These are phyloP conservation scores for Synergus itoensis DNA, from an alignment of 2,888 invertebrate species.

Conservation along the genomic window DNA sequence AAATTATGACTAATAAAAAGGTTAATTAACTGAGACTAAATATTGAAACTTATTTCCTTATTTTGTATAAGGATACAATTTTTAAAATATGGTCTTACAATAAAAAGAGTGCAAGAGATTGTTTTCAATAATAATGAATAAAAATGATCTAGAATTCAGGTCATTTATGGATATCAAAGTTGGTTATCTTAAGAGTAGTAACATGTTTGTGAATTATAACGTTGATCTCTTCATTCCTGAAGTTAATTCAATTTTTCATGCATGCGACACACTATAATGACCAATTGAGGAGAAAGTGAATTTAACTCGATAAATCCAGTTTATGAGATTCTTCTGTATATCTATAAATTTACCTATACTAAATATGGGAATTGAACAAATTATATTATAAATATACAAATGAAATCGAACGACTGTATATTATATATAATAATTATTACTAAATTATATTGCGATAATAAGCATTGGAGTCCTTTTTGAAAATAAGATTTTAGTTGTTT, in stretches of 20 bases:
- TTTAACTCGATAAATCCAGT: conserved; percentile 23
- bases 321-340: neutral
- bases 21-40: too few species aligned
- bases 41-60: too few species aligned
- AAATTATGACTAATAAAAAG: neutral
- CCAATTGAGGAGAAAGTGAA: neutral
- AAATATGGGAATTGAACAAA: too few species aligned
- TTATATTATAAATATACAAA: too few species aligned
- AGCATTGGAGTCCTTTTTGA: neutral
- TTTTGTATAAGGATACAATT: too few species aligned
- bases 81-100: neutral
- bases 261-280: conserved; percentile 6
- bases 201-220: neutral
- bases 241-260: conserved; percentile 23
- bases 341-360: too few species aligned
- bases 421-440: neutral
- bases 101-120: neutral
- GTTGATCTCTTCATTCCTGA: neutral
- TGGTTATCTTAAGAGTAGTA: neutral
- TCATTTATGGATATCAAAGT: neutral
- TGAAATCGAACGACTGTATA: too few species aligned
- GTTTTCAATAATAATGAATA: neutral
- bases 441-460: neutral
- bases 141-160: neutral
- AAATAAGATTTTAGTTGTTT: neutral